These are phyloP conservation scores for Diadema setosum DNA, from an alignment of 35 echinoderm and acorn worm species.

Conservation along the genomic window DNA sequence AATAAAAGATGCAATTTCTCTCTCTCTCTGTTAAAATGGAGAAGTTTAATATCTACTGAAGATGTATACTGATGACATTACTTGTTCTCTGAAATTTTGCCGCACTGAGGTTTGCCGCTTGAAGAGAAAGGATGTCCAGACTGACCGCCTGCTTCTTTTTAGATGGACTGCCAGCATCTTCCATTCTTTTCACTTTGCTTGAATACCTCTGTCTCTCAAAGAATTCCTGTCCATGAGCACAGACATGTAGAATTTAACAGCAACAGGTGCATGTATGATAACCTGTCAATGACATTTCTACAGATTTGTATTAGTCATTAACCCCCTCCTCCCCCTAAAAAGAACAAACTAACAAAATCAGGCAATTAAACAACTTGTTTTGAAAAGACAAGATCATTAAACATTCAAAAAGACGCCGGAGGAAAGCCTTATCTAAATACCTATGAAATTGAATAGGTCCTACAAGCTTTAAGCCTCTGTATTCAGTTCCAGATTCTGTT, in stretches of 20 bases:
- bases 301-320: background rate
- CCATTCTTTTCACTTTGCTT: conserved; percentile 4
- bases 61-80: too few relatives aligned
- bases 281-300: background rate
- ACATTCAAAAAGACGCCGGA: too few relatives aligned
- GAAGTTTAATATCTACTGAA: too few relatives aligned
- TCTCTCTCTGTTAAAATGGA: too few relatives aligned
- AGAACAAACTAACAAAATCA: background rate
- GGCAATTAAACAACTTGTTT: background rate
- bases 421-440: too few relatives aligned
- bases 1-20: too few relatives aligned
- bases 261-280: background rate
- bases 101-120: conserved; percentile 29
- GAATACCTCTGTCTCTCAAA: conserved; percentile 63
- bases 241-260: background rate
- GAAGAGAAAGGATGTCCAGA: conserved; percentile 20
- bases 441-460: too few relatives aligned
- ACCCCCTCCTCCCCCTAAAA: background rate
- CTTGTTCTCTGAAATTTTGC: conserved; percentile 8
- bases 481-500: too few relatives aligned
- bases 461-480: too few relatives aligned
- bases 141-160: background rate
- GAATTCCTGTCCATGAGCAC: conserved; percentile 23
- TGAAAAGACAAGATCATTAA: too few relatives aligned
- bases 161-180: background rate